phyloP scores from a whole-genome alignment of 2,113 vertebrate genomes.

The Tenebrosternarchus preto region DNA sequence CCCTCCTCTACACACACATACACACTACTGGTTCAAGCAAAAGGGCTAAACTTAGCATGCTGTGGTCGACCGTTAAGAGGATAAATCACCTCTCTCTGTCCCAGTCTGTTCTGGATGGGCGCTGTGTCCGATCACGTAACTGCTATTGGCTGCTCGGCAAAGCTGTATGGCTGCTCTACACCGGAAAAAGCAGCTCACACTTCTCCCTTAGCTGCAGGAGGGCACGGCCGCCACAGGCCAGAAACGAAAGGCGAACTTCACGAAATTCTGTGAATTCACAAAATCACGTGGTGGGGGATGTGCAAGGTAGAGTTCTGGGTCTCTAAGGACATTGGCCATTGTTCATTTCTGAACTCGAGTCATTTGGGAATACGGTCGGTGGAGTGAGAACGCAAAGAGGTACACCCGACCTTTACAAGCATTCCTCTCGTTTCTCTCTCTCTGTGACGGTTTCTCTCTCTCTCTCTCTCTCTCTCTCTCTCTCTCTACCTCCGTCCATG shows the following conservation, averaged over 20 bases:
- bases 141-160: background rate
- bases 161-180: background rate
- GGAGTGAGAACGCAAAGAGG: background rate
- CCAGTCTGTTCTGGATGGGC: slow-evolving; percentile 27
- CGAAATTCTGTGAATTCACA: no score
- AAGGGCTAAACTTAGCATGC: slow-evolving; percentile 35
- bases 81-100: slow-evolving; percentile 53
- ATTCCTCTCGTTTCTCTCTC: slow-evolving; percentile 13
- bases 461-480: background rate
- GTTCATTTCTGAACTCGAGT: no score
- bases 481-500: slow-evolving; percentile 3
- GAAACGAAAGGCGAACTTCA: no score
- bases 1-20: slow-evolving; percentile 26
- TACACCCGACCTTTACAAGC: slow-evolving; percentile 43
- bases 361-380: background rate
- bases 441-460: background rate
- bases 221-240: no score
- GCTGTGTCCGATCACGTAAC: background rate
- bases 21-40: slow-evolving; percentile 27
- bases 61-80: slow-evolving; percentile 65
- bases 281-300: no score
- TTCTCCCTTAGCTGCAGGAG: background rate
- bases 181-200: background rate
- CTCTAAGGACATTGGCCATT: background rate
- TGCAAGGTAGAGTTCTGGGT: no score